Evolutionary conservation across 2,888 invertebrate species (phyloP).

Genomic region (Spatulosminthurus flaviceps): DNA sequence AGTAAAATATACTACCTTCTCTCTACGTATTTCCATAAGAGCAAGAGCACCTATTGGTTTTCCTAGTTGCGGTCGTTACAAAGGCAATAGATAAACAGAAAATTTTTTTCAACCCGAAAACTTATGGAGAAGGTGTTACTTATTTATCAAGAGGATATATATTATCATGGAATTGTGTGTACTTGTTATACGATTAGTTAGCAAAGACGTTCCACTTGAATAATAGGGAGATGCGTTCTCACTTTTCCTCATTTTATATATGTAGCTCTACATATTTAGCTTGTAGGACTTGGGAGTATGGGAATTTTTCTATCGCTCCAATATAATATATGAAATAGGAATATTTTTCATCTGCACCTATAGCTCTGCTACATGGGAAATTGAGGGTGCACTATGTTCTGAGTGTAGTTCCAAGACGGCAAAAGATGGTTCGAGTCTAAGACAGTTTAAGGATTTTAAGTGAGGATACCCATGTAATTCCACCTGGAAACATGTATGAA

Average conservation of each 20-base stretch:
- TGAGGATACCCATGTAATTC: background rate
- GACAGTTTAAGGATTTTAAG: background rate
- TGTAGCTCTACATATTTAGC: no score
- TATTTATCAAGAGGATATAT: slow-evolving; percentile 46
- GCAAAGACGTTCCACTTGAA: slow-evolving; percentile 33
- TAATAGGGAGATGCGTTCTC: background rate
- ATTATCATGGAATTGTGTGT: slow-evolving; percentile 30
- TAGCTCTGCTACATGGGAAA: background rate
- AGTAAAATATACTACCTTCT: no score
- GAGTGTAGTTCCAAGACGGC: no score
- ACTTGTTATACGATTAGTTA: slow-evolving; percentile 33
- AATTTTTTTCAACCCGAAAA: background rate
- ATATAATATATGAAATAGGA: background rate
- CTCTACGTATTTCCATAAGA: no score
- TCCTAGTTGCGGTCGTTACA: slow-evolving; percentile 35
- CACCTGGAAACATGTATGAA: background rate
- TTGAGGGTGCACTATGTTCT: background rate
- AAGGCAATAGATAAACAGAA: slow-evolving; percentile 41
- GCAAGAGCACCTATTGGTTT: background rate
- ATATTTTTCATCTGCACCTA: background rate
- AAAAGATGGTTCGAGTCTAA: background rate
- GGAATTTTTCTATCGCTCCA: background rate
- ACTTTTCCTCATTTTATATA: background rate
- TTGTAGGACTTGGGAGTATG: no score
- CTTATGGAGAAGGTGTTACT: slow-evolving; percentile 47